phyloP scores from a whole-genome alignment of 2,888 invertebrate genomes.

The Trichogramma evanescens region DNA sequence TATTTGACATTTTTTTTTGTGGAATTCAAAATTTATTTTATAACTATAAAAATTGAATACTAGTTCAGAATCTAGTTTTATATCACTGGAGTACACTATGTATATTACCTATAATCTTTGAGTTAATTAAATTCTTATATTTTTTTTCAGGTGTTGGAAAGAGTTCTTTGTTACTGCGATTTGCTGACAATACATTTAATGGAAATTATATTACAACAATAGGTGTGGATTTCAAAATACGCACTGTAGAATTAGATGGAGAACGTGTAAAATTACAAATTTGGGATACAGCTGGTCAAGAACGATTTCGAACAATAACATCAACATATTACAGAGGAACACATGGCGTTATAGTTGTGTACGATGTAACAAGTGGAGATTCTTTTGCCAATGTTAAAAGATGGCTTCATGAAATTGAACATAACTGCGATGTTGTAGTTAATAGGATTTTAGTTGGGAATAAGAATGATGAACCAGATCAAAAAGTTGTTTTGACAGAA shows the following conservation, averaged over 20 bases:
- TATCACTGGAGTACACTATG: not conserved
- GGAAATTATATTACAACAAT: constrained; percentile 98
- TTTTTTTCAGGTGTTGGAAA: constrained; percentile 83
- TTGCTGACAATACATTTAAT: constrained; percentile 97
- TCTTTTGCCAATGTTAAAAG: constrained; percentile 98
- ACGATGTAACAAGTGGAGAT: constrained; percentile 98
- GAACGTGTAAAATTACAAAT: constrained; percentile 91
- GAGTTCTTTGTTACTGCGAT: constrained; percentile 90
- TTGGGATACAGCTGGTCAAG: constrained; percentile 98
- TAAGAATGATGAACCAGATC: constrained; percentile 90
- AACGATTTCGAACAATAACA: constrained; percentile 95
- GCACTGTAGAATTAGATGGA: constrained; percentile 87
- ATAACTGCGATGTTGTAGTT: constrained; percentile 98
- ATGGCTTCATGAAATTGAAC: constrained; percentile 98
- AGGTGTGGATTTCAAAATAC: constrained; percentile 99
- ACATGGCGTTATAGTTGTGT: constrained; percentile 98
- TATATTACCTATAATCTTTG: not conserved
- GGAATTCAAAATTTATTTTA: no score
- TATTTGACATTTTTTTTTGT: no score
- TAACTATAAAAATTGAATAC: no score
- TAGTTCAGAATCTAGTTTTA: no score
- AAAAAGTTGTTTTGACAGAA: constrained; percentile 92
- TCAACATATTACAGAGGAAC: constrained; percentile 99
- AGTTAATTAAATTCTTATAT: not conserved
- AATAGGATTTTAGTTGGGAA: constrained; percentile 97